Percentiles rank a stretch among this genome's conserved stretches.
phyloP scores from a whole-genome alignment of 1,140 invertebrate genomes.

The Cydia splendana region DNA sequence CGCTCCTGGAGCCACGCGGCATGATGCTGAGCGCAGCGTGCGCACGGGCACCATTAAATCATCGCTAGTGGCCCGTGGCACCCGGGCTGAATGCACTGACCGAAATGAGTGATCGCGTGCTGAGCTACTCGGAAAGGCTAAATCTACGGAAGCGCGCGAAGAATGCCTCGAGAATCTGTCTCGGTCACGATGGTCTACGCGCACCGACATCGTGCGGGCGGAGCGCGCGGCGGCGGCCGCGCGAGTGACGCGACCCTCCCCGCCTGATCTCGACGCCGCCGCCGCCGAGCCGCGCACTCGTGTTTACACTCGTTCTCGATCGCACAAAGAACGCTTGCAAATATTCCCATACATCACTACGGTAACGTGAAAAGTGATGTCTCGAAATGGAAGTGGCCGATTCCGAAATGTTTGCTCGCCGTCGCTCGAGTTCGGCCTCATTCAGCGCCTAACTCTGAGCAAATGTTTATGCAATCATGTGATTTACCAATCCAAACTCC shows the following conservation, averaged over 20 bases:
- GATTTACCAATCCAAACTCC: constrained; percentile 40
- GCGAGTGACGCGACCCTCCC: constrained; percentile 65
- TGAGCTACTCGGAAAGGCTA: constrained; percentile 67
- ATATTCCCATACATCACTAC: constrained; percentile 52
- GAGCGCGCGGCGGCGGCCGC: constrained; percentile 69
- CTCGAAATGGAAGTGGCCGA: constrained; percentile 49
- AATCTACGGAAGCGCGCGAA: constrained; percentile 73
- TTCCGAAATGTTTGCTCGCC: constrained; percentile 54
- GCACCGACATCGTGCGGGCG: constrained; percentile 72
- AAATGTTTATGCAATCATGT: constrained; percentile 46
- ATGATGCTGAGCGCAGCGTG: constrained; percentile 70
- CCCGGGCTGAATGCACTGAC: constrained; percentile 71
- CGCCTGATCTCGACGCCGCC: constrained; percentile 40
- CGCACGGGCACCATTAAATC: constrained; percentile 73
- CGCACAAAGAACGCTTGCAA: constrained; percentile 63
- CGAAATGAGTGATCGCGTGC: constrained; percentile 69
- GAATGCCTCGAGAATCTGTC: constrained; percentile 72
- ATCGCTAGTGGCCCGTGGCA: constrained; percentile 69
- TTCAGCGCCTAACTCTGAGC: constrained; percentile 42
- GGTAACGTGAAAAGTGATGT: constrained; percentile 48
- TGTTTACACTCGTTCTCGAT: constrained; percentile 70
- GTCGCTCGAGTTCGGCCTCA: constrained; percentile 56
- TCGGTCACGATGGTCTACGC: constrained; percentile 67
- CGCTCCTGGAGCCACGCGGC: constrained; percentile 65
- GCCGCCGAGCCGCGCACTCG: constrained; percentile 52